Evolutionary conservation across 2,888 invertebrate genomes (phyloP), one percentile per base, ranked within the genome.

Genomic region (Drosophila birchii): DNA sequence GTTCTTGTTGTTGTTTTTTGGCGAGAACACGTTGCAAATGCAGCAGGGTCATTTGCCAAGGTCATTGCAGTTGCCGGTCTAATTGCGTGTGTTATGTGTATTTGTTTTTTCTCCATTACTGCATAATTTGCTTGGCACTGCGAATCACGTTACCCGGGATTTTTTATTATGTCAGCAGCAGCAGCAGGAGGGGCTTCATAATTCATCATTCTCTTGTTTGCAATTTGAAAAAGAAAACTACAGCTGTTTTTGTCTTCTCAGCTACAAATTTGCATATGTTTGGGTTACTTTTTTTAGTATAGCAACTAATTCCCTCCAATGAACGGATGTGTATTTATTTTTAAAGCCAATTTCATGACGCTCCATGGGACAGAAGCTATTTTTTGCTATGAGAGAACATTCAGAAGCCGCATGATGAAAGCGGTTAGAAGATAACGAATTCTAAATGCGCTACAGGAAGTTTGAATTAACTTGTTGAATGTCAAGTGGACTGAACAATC

Each of bases 11-110:
- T 69, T 75, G 18, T 67, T 67, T 75, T n/a, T 69, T 58, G 20
- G 20, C 23, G 29, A 16, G 51, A 71, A 75, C 86, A 82, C 76
- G 74, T 88, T 70, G 70, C 43, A 70, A 26, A 39, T 49, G 51
- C 64, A 73, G 55, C 70, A 59, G 76, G 84, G 86, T 89, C 86
- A 87, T 88, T 80, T 80, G 76, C 49, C 86, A 86, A 86, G 86
- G 86, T 89, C 86, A 86, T 79, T 78, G 34, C 67, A 79, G 75
- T 69, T 72, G 80, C 82, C 88, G 86, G 86, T 49, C 63, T 53
- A 60, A 45, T 18, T 63, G 32, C 18, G 38, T 55, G 23, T 53
- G 51, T 53, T 70, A 60, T 64, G 64, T 56, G 58, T 64, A 64
- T 56, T 41, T 61, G 49, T 74, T 47, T 43, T 43, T 51, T 43